These are phyloP conservation scores for Ornithoptera alexandrae DNA, from an alignment of 2,888 invertebrate species.

Conservation along the genomic window DNA sequence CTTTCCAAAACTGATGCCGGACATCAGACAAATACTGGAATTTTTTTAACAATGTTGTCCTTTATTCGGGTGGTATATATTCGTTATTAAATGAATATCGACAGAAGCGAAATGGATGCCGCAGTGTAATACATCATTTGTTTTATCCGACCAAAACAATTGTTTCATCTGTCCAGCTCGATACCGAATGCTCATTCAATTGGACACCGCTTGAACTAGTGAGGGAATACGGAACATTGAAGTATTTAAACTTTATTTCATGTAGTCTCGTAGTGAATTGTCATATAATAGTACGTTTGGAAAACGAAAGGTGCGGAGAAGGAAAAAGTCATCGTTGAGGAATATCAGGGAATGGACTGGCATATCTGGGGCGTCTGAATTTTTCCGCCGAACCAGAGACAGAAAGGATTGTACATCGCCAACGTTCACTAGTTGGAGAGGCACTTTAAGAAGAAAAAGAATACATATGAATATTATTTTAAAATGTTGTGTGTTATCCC, in stretches of 20 bases:
- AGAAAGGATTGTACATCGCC: too few species aligned
- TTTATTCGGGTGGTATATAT: not conserved
- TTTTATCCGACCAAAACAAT: conserved; percentile 5
- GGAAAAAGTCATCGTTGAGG: too few species aligned
- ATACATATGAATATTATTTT: too few species aligned
- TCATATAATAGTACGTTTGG: not conserved
- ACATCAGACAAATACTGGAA: not conserved
- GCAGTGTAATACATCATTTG: conserved; percentile 4
- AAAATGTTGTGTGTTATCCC: too few species aligned
- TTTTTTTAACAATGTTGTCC: not conserved
- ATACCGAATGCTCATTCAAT: conserved; percentile 3
- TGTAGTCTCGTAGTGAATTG: not conserved
- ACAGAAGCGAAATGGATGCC: not conserved
- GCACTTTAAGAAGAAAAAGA: too few species aligned
- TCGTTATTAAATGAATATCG: not conserved
- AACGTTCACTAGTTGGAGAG: too few species aligned
- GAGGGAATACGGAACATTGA: not conserved
- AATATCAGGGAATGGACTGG: too few species aligned
- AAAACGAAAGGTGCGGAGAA: too few species aligned
- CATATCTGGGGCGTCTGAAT: too few species aligned
- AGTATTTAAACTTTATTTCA: not conserved
- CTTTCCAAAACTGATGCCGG: too few species aligned
- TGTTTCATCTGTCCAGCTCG: not conserved
- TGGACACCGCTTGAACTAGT: not conserved
- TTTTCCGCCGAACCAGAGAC: too few species aligned